Percentiles rank a stretch among this genome's conserved stretches.
phyloP scores from a whole-genome alignment of 2,797 vertebrate species.

The Mormyrus hasselquistii region DNA sequence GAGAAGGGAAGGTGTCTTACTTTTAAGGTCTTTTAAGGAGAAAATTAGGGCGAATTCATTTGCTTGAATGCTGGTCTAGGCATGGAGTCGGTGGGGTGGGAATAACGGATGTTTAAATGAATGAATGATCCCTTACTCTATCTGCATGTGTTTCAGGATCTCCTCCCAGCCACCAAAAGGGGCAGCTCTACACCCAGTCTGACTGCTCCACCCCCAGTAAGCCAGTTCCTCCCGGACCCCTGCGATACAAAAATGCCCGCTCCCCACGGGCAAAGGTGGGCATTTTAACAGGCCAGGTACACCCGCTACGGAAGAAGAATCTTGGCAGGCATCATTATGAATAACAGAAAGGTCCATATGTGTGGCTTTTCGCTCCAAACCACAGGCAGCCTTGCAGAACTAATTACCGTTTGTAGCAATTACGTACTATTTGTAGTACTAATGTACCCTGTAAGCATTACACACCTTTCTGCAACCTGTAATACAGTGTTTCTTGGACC shows the following conservation, averaged over 20 bases:
- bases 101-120: neutral
- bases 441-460: neutral
- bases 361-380: neutral
- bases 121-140: neutral
- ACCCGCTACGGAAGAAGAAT: neutral
- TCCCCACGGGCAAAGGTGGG: constrained; percentile 5
- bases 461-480: neutral
- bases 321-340: neutral
- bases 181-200: neutral
- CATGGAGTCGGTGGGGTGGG: neutral
- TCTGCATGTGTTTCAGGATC: constrained; percentile 12
- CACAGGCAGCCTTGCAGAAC: neutral
- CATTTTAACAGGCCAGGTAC: neutral
- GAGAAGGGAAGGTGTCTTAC: neutral
- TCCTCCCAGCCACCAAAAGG: neutral
- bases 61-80: neutral
- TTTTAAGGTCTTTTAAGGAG: neutral
- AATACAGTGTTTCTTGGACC: neutral
- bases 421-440: neutral
- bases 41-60: neutral
- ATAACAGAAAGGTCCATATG: neutral
- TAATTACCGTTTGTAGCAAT: neutral
- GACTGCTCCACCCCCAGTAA: neutral
- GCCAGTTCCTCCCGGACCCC: neutral
- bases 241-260: neutral